Conservation (phyloP, 2,113 vertebrate species). For the Athene cunicularia region DNA sequence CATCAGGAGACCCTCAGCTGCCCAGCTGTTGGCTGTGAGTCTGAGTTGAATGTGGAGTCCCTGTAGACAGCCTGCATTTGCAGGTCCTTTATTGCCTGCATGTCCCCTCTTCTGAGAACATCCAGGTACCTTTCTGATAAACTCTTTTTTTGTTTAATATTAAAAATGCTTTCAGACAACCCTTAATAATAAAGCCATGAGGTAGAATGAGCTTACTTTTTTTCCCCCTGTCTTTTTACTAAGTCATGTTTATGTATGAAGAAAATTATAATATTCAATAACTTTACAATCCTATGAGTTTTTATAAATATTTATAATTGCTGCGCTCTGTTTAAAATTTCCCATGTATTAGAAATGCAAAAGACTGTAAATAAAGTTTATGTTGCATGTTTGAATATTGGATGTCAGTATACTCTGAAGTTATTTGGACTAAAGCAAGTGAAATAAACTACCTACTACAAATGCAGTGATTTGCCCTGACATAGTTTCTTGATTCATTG, state of each 20-base stretch:
- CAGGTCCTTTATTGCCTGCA: not conserved
- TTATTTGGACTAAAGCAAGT: slow-evolving; percentile 10
- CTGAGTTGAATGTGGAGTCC: not conserved
- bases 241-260: slow-evolving; percentile 42
- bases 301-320: slow-evolving; percentile 54
- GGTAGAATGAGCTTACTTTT: not conserved
- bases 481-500: slow-evolving; percentile 8
- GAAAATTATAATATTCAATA: slow-evolving; percentile 35
- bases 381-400: slow-evolving; percentile 10
- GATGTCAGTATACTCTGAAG: not conserved
- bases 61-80: not conserved
- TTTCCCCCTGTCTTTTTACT: not conserved
- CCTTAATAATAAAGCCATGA: not conserved
- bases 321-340: not conserved
- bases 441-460: slow-evolving; percentile 7
- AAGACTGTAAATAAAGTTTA: slow-evolving; percentile 37
- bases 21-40: not conserved
- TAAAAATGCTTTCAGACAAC: not conserved
- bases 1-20: not conserved
- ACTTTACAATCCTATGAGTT: not conserved
- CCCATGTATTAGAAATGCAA: slow-evolving; percentile 16
- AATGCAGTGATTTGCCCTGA: slow-evolving; percentile 22
- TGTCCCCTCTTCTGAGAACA: not conserved
- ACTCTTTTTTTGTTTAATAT: not conserved
- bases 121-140: not conserved